These are phyloP conservation scores for Gortyna flavago DNA, from an alignment of 2,888 invertebrate species.

Conservation along the genomic window DNA sequence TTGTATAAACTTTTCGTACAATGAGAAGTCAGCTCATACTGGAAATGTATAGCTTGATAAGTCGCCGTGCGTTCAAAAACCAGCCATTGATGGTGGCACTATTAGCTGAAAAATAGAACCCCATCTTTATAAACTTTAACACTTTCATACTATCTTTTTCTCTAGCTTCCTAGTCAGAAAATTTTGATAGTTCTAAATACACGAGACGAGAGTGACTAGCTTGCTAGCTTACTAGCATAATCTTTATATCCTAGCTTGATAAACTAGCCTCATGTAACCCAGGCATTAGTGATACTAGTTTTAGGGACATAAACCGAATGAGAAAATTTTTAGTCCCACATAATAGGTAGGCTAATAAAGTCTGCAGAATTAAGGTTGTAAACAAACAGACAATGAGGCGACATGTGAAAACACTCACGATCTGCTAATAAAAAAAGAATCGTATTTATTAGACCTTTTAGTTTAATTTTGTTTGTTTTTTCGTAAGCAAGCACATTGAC, in stretches of 20 bases:
- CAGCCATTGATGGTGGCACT: too few species aligned
- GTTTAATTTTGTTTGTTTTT: conserved; percentile 23
- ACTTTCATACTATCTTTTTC: too few species aligned
- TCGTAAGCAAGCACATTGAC: conserved; percentile 11
- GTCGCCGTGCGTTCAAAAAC: too few species aligned
- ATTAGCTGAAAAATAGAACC: too few species aligned
- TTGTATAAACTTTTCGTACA: too few species aligned
- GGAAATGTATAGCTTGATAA: too few species aligned
- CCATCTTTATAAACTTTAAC: too few species aligned
- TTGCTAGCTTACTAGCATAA: too few species aligned
- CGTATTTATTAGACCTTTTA: conserved; percentile 30
- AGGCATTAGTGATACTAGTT: not conserved
- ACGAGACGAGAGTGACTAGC: too few species aligned
- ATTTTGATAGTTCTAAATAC: too few species aligned
- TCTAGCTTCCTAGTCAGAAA: too few species aligned
- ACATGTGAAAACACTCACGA: conserved; percentile 44
- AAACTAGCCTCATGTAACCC: not conserved
- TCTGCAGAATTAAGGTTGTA: conserved; percentile 36
- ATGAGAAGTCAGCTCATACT: too few species aligned
- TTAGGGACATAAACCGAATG: conserved; percentile 32
- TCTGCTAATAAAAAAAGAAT: conserved; percentile 42
- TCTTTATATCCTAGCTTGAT: not conserved
- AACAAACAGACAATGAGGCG: conserved; percentile 54
- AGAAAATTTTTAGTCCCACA: conserved; percentile 45
- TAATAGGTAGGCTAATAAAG: conserved; percentile 47